Conservation (phyloP, 2,797 vertebrate genomes). For the Myripristis jacobus region DNA sequence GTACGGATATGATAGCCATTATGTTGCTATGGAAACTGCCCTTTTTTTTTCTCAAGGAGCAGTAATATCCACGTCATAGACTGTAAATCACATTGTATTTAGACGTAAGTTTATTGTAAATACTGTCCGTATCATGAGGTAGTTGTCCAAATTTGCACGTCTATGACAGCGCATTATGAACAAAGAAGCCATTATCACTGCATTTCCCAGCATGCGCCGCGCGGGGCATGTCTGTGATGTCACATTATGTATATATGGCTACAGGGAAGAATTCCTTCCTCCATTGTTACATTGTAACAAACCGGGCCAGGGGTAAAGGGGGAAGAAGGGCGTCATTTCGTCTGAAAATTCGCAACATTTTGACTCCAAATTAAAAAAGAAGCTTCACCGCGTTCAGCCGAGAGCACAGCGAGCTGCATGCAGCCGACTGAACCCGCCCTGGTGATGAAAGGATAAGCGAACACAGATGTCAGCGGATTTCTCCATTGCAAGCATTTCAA, state of each 20-base stretch:
- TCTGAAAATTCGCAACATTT: constrained; percentile 42
- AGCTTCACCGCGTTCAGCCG: constrained; percentile 19
- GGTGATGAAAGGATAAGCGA: constrained; percentile 68
- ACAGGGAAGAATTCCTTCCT: constrained; percentile 78
- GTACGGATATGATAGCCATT: constrained; percentile 13
- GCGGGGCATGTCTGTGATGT: constrained; percentile 75
- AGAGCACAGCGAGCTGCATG: constrained; percentile 59
- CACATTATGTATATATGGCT: constrained; percentile 81
- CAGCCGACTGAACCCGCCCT: constrained; percentile 71
- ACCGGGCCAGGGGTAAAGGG: constrained; percentile 76
- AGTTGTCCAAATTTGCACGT: not conserved
- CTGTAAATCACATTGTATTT: not conserved
- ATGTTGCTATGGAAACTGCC: constrained; percentile 42
- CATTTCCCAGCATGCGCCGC: constrained; percentile 76
- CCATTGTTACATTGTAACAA: constrained; percentile 87
- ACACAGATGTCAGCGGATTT: constrained; percentile 79
- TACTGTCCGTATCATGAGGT: not conserved
- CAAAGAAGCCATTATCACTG: constrained; percentile 65
- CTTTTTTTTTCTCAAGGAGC: not conserved
- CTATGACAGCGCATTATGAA: constrained; percentile 37
- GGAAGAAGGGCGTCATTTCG: constrained; percentile 70
- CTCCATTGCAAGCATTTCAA: constrained; percentile 58
- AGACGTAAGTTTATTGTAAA: not conserved
- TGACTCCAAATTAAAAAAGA: constrained; percentile 42
- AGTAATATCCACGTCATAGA: not conserved